A percentile compares a stretch with the other conserved stretches of the same genome.
phyloP scores from a whole-genome alignment of 2,113 vertebrate genomes.

The Centropristis striata region DNA sequence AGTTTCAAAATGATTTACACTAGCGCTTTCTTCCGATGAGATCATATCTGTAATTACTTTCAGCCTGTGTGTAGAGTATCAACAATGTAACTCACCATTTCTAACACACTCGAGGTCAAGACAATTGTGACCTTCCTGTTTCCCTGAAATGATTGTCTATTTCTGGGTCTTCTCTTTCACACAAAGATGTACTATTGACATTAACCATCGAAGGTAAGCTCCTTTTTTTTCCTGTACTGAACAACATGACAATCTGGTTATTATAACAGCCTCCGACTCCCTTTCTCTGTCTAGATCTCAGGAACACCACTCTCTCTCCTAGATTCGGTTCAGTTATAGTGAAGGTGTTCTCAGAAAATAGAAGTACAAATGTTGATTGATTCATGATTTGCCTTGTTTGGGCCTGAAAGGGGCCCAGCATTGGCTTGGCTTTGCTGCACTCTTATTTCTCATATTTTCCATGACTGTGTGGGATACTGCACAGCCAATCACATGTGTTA shows the following conservation, averaged over 20 bases:
- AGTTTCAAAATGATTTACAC: not conserved
- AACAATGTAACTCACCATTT: not conserved
- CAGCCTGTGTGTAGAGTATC: not conserved
- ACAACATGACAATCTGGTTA: conserved; percentile 49
- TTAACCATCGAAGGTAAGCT: conserved; percentile 1
- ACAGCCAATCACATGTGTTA: conserved; percentile 78
- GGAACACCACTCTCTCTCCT: conserved; percentile 11
- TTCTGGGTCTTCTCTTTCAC: not conserved
- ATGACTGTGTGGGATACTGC: conserved; percentile 71
- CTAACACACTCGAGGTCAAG: not conserved
- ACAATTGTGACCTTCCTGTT: conserved; percentile 5
- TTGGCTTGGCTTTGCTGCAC: conserved; percentile 62
- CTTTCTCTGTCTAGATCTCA: conserved; percentile 30
- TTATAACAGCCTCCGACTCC: conserved; percentile 33
- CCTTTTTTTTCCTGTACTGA: conserved; percentile 1
- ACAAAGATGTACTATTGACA: not conserved
- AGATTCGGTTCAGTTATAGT: conserved; percentile 26
- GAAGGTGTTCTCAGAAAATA: conserved; percentile 65
- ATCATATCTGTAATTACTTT: not conserved
- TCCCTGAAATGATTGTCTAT: not conserved
- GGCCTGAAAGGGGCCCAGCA: conserved; percentile 57
- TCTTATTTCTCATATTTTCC: conserved; percentile 80
- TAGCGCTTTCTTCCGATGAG: not conserved
- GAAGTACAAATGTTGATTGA: conserved; percentile 61
- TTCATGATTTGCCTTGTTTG: conserved; percentile 72